Percentiles rank a stretch among this genome's conserved stretches.
Evolutionary conservation across 2,888 invertebrate genomes (phyloP).

Genomic region (Tetragonisca angustula): DNA sequence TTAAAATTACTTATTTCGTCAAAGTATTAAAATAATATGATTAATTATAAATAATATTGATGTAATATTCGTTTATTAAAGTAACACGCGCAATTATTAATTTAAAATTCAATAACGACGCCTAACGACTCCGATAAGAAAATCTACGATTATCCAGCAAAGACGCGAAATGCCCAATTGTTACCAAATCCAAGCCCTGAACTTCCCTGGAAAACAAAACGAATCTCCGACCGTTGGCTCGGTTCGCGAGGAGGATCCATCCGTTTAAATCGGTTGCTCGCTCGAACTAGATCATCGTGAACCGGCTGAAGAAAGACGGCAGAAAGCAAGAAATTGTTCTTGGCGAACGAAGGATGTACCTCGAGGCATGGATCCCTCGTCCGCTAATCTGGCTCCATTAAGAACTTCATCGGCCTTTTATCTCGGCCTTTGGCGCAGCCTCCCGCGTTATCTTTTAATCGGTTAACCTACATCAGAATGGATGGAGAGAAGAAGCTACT

Average conservation of each 20-base stretch:
- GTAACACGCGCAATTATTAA: too few relatives aligned
- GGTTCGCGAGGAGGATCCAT: too few relatives aligned
- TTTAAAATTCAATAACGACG: too few relatives aligned
- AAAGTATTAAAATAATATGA: too few relatives aligned
- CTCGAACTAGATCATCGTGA: neutral
- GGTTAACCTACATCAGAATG: constrained; percentile 38
- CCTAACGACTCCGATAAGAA: too few relatives aligned
- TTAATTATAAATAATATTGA: too few relatives aligned
- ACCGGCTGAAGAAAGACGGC: neutral
- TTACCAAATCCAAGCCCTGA: neutral
- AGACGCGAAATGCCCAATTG: neutral
- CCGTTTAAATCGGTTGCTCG: neutral
- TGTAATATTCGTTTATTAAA: too few relatives aligned
- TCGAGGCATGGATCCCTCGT: constrained; percentile 4
- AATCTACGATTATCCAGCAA: too few relatives aligned
- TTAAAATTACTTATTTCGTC: too few relatives aligned
- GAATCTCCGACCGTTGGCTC: neutral
- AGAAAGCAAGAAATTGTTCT: neutral
- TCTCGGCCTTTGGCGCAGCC: constrained; percentile 11
- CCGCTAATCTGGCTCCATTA: constrained; percentile 31
- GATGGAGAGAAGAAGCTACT: too few relatives aligned
- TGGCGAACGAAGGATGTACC: neutral
- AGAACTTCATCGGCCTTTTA: constrained; percentile 35
- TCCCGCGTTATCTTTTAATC: constrained; percentile 45
- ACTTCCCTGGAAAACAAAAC: too few relatives aligned